Evolutionary conservation across 2,113 vertebrate genomes (phyloP).

Genomic region (Actenoides hombroni): DNA sequence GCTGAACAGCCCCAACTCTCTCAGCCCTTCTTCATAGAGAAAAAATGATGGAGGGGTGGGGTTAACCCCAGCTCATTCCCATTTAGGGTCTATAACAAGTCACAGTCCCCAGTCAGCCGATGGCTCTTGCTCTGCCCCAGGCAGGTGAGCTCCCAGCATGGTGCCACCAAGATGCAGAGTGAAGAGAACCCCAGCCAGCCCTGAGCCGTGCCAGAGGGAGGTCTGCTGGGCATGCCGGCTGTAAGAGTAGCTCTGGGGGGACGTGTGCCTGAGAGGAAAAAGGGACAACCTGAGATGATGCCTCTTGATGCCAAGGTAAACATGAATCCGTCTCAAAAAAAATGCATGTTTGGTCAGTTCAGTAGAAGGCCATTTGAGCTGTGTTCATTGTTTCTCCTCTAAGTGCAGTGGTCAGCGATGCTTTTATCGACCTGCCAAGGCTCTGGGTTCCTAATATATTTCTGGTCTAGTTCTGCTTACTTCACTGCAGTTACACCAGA

Average conservation of each 20-base stretch:
- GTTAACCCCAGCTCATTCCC: background rate
- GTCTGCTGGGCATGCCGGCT: too few relatives aligned
- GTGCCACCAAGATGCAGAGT: background rate
- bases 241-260: accelerated
- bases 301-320: background rate
- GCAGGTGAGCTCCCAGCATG: background rate
- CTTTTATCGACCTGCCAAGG: background rate
- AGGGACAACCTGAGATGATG: background rate
- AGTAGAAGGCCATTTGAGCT: background rate
- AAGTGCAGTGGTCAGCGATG: background rate
- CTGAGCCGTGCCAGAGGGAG: background rate
- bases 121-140: background rate
- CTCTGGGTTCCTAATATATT: background rate
- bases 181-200: background rate
- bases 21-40: background rate
- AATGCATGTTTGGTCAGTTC: accelerated
- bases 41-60: background rate
- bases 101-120: background rate
- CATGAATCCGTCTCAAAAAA: background rate
- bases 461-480: background rate
- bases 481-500: background rate
- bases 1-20: background rate
- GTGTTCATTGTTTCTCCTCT: background rate
- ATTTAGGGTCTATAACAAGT: background rate
- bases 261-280: background rate